Conservation (phyloP, 2,797 vertebrate species). For the Danio albolineatus region DNA sequence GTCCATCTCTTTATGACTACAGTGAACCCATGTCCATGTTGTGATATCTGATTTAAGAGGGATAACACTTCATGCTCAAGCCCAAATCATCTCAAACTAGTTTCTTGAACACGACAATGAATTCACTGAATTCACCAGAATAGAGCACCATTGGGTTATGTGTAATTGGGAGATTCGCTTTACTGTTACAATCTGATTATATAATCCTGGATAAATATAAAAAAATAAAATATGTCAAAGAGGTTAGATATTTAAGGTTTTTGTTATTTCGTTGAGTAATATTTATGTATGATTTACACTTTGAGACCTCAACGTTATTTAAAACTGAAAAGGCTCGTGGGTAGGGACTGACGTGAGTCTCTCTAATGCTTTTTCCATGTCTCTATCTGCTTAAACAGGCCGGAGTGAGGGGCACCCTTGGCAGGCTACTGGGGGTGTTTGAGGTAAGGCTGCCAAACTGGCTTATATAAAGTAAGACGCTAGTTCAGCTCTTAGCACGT, state of each 20-base stretch:
- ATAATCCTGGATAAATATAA: no score
- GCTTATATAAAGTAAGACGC: conserved; percentile 54
- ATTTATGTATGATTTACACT: background rate
- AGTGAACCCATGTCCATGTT: no score
- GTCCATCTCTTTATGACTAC: no score
- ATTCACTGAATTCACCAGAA: no score
- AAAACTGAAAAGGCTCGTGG: background rate
- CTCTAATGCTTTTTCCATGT: conserved; percentile 39
- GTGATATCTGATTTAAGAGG: no score
- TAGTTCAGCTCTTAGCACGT: conserved; percentile 13
- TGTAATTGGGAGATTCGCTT: no score
- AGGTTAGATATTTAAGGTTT: background rate
- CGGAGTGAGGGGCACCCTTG: conserved; percentile 95
- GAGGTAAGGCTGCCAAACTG: conserved; percentile 84
- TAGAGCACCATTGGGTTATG: no score
- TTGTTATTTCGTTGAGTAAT: background rate
- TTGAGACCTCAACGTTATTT: background rate
- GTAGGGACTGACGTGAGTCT: background rate
- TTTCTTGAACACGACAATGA: no score
- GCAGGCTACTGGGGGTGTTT: conserved; percentile 95
- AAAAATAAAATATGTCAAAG: no score
- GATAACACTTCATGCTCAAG: no score
- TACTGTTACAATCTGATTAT: no score
- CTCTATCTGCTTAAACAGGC: conserved; percentile 80
- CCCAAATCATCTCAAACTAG: no score